These are phyloP conservation scores for Andrena dorsata DNA, from an alignment of 2,888 invertebrate genomes.

Conservation along the genomic window DNA sequence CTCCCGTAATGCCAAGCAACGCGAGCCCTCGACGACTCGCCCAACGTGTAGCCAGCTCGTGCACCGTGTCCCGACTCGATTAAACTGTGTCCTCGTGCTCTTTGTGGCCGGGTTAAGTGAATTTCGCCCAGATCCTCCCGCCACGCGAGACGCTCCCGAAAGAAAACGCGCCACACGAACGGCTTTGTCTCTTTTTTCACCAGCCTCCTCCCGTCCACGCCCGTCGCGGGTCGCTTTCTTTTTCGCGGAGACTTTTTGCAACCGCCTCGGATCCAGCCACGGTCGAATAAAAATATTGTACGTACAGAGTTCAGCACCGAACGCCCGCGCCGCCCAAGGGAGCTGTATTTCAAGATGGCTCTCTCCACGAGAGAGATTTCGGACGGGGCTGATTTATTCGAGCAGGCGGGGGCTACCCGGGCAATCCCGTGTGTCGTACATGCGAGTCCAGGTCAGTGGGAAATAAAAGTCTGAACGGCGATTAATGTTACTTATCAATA, in stretches of 20 bases:
- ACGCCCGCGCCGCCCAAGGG: constrained; percentile 38
- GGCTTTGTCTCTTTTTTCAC: constrained; percentile 14
- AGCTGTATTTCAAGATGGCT: constrained; percentile 53
- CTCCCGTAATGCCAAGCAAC: constrained; percentile 19
- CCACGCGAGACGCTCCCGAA: constrained; percentile 39
- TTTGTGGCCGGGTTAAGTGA: constrained; percentile 76
- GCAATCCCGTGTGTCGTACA: constrained; percentile 20
- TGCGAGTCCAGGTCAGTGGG: background rate
- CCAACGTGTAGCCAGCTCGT: constrained; percentile 43
- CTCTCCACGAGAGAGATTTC: constrained; percentile 51
- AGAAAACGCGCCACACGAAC: background rate
- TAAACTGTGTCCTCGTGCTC: constrained; percentile 77
- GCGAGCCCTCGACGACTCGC: constrained; percentile 56
- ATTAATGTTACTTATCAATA: constrained; percentile 43
- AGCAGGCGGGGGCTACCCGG: background rate
- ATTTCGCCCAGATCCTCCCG: constrained; percentile 72
- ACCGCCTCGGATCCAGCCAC: background rate
- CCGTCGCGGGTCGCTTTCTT: background rate
- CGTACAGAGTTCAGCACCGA: constrained; percentile 22
- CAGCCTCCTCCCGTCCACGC: background rate
- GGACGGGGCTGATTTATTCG: constrained; percentile 57
- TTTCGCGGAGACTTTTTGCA: constrained; percentile 2
- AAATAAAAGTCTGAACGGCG: constrained; percentile 25
- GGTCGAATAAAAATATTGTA: constrained; percentile 51
- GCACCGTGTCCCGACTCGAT: constrained; percentile 73